Evolutionary conservation across 1,140 invertebrate species (phyloP).

Genomic region (Globodera rostochiensis): DNA sequence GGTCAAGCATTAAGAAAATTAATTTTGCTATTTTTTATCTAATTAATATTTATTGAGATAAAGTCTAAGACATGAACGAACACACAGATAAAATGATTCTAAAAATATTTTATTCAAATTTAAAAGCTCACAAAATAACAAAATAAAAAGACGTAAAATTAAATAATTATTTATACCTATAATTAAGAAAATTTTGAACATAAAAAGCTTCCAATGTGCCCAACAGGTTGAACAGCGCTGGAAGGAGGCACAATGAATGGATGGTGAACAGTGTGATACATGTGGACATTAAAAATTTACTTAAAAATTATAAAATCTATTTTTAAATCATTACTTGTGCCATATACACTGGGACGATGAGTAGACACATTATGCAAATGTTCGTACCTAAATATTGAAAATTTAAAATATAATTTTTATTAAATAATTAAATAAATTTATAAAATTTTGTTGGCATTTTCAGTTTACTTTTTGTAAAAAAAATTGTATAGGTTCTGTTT

Average conservation of each 20-base stretch:
- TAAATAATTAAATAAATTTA: neutral
- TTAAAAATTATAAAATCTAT: neutral
- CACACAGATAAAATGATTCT: neutral
- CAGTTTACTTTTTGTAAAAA: too few species aligned
- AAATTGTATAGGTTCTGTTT: too few species aligned
- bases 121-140: neutral
- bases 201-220: neutral
- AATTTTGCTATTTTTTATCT: too few species aligned
- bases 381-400: conserved; percentile 18
- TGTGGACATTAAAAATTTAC: neutral
- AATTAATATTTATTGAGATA: too few species aligned
- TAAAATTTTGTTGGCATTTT: too few species aligned
- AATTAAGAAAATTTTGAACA: neutral
- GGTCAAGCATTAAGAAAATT: too few species aligned
- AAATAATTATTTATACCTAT: neutral
- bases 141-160: neutral
- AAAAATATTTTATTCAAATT: neutral
- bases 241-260: conserved; percentile 49
- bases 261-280: conserved; percentile 50
- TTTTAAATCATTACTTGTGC: conserved; percentile 3
- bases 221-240: conserved; percentile 43
- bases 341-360: conserved; percentile 88
- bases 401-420: neutral
- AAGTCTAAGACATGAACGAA: too few species aligned
- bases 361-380: conserved; percentile 71